A percentile compares a stretch with the other conserved stretches of the same genome.
Conservation (phyloP, 2,888 invertebrate species). For the Zhuqinia jingwanae region DNA sequence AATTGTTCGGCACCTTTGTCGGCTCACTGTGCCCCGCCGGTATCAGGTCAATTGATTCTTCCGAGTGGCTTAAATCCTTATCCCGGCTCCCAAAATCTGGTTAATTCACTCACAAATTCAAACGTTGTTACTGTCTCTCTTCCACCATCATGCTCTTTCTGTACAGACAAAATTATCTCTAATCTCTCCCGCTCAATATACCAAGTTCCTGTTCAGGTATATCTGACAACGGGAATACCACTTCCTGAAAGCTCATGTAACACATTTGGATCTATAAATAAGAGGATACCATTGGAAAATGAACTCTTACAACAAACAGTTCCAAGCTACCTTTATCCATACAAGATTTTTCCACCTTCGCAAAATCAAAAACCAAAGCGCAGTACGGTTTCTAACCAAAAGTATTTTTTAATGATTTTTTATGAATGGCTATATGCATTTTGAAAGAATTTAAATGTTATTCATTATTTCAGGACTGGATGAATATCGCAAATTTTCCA, state of each 20-base stretch:
- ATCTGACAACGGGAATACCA: neutral
- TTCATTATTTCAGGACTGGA: neutral
- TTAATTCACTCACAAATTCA: no score
- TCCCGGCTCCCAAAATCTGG: neutral
- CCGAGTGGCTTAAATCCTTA: no score
- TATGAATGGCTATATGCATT: no score
- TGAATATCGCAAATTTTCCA: neutral
- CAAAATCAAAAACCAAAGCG: neutral
- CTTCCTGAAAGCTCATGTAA: neutral
- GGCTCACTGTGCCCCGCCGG: no score
- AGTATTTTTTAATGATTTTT: neutral
- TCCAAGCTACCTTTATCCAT: no score
- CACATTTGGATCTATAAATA: neutral
- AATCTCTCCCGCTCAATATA: neutral
- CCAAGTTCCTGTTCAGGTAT: conserved; percentile 46
- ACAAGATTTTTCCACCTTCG: no score
- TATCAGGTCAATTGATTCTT: no score
- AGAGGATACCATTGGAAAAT: neutral
- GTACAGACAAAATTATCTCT: neutral
- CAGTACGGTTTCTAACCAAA: neutral
- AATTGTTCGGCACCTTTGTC: no score
- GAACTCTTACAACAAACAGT: neutral
- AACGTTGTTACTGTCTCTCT: neutral
- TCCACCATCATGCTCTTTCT: neutral
- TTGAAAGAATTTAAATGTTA: no score